phyloP scores from a whole-genome alignment of 1,140 invertebrate genomes.

The Charaxes varanes region DNA sequence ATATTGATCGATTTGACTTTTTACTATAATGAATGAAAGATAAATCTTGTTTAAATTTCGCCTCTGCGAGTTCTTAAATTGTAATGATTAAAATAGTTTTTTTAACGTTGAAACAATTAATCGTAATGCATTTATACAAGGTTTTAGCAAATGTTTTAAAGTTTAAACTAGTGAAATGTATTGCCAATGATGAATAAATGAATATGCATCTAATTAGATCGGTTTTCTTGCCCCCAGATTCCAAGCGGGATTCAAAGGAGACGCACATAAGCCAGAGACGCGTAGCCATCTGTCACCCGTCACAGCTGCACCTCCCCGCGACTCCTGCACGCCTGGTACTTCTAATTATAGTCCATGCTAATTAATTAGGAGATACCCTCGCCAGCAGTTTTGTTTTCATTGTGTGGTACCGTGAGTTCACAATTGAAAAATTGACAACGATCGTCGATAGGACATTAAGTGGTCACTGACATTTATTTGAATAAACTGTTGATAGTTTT shows the following conservation, averaged over 20 bases:
- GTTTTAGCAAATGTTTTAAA: slow-evolving; percentile 7
- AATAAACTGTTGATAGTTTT: neutral
- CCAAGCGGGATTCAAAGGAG: slow-evolving; percentile 44
- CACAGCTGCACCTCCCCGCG: slow-evolving; percentile 41
- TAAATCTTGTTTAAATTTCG: too few species aligned
- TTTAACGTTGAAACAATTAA: too few species aligned
- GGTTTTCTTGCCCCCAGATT: slow-evolving; percentile 35
- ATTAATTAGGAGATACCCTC: slow-evolving; percentile 58
- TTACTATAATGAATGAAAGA: slow-evolving; percentile 1
- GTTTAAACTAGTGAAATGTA: slow-evolving; percentile 14
- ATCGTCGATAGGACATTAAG: slow-evolving; percentile 13
- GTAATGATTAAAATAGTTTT: too few species aligned
- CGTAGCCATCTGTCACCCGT: slow-evolving; percentile 63
- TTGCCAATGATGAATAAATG: slow-evolving; percentile 28
- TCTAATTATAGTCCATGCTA: slow-evolving; percentile 54
- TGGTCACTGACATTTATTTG: slow-evolving; percentile 1
- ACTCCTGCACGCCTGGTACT: slow-evolving; percentile 35
- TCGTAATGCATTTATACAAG: too few species aligned
- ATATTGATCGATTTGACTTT: slow-evolving; percentile 16
- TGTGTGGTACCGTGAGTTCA: slow-evolving; percentile 29
- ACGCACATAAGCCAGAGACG: slow-evolving; percentile 39
- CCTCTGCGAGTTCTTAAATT: too few species aligned
- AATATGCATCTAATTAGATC: slow-evolving; percentile 56
- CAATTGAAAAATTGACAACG: slow-evolving; percentile 43
- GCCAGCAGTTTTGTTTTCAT: slow-evolving; percentile 33